These are phyloP conservation scores for Keiferia lycopersicella DNA, from an alignment of 2,888 invertebrate species.

Conservation along the genomic window DNA sequence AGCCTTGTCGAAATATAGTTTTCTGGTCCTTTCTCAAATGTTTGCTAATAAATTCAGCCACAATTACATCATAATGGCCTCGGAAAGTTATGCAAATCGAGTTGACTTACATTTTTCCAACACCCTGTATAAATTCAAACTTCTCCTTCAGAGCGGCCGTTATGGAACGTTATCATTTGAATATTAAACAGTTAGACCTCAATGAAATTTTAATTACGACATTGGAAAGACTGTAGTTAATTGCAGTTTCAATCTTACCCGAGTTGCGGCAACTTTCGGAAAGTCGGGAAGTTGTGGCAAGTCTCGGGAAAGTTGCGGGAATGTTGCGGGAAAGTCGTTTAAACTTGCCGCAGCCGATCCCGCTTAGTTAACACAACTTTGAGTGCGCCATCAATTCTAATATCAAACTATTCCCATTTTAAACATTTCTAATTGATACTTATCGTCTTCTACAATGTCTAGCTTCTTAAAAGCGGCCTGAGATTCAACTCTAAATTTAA, in stretches of 20 bases:
- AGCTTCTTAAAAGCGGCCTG: not conserved
- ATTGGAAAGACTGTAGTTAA: conserved; percentile 35
- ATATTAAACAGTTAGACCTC: conserved; percentile 17
- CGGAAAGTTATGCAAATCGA: not conserved
- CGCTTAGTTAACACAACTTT: conserved; percentile 29
- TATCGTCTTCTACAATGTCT: conserved; percentile 5
- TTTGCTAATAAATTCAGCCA: not conserved
- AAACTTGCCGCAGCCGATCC: conserved; percentile 29
- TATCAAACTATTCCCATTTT: conserved; percentile 31
- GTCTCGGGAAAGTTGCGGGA: conserved; percentile 30
- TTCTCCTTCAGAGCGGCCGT: not conserved
- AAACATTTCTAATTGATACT: conserved; percentile 24
- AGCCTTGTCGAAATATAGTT: too few species aligned
- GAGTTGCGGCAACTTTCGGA: conserved; percentile 11
- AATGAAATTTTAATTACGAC: conserved; percentile 29
- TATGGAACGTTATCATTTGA: conserved; percentile 14
- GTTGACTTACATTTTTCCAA: conserved; percentile 3
- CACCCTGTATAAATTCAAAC: not conserved
- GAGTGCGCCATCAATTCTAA: conserved; percentile 31
- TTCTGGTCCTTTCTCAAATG: too few species aligned
- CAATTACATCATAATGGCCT: not conserved
- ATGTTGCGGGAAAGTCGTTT: conserved; percentile 32
- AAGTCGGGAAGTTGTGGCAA: conserved; percentile 8
- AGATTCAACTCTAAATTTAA: not conserved
- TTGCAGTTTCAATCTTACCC: conserved; percentile 33